Evolutionary conservation across 2,888 invertebrate species (phyloP), one percentile per base, ranked within the genome.

Genomic region (Drosophila longiperda): DNA sequence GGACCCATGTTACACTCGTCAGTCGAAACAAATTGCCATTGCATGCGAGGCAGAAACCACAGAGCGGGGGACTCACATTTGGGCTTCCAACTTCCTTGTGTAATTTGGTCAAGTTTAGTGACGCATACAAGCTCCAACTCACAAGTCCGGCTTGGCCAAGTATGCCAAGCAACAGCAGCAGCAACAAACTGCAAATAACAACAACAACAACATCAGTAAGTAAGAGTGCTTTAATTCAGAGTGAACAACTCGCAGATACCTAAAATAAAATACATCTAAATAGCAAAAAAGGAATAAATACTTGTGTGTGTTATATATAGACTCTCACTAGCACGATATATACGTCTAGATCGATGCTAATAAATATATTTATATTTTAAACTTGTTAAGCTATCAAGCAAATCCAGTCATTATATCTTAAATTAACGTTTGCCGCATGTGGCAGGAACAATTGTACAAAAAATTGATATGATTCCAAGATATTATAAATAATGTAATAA

Each of bases 51-150:
- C 55, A 55, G n/a, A 29, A 9, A 50, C 55, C 36, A 26, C n/a
- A 3, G 42, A 15, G 32, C 15, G 9, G 20, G 34, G 8, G 3
- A 7, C 29, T 11, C 23, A 12, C 20, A 32, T 42, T 58, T 45
- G 50, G 45, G 52, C 49, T 33, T 36, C 40, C 60, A 60, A 90
- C 86, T 86, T 86, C 85, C 90, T 88, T 85, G 90, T 90, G 75
- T 77, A 80, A 88, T 90, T 90, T 90, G 85, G 88, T 88, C 90
- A 90, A 88, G 88, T 90, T 88, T 90, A 88, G 85, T 90, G 88
- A 90, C 88, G 85, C 85, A 90, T 65, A 63, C 82, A 61, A 68
- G 65, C 53, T 66, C 40, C 80, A 59, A 76, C 77, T 48, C 66
- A 60, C 79, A 89, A 83, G 85, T 86, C 83, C 90, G 85, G 85